Base-by-base conservation (phyloP, 37 sponge, comb jelly and placozoan species). In the Petrosia ficiformis region DNA sequence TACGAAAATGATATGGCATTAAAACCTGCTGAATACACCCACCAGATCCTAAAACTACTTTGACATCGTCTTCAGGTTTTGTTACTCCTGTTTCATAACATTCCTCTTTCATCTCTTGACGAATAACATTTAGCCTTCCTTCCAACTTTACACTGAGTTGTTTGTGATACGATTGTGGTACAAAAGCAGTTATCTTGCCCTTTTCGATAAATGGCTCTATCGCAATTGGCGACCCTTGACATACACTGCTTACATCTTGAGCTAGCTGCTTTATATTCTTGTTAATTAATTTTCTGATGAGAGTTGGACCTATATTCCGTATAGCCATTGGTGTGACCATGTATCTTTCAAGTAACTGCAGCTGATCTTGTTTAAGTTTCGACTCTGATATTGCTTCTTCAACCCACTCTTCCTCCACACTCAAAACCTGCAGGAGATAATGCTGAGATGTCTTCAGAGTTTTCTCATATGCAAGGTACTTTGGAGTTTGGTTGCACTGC, bases 361-460 rank as follows among this genome's bases (percentile, higher is more conserved):
- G 43, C 32, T 84, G 89, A 58, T 88, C 59, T 30, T 39, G 30
- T 4, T 5, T 33, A 21, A 89, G 44, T 57, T 64, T 68, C 0
- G 78, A 81, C 30, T 36, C 30, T 2, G 38, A 30, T 31, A 90
- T 30, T 22, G 90, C 90, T 80, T 90, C 78, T 41, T 74, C 35
- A 32, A 90, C 59, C 90, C 90, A 90, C 30, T 90, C 82, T 40
- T 84, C 67, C n/a, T 73, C 30, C 21, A 90, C 90, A n/a, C 82
- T 77, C 5, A 81, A 6, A 11, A 77, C 82, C 56, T 84, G 78
- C 6, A 84, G 71, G 0, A 90, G 68, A 52, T 84, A 90, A 39
- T 90, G 78, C 66, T 80, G 77, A 5, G 79, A 80, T 1, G 90
- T 90, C 41, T 77, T 84, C 16, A 82, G 74, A 1, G 82, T 90